Evolutionary conservation across 2,113 vertebrate species (phyloP), one percentile per base, ranked within the genome.

Genomic region (Spheniscus mendiculus): DNA sequence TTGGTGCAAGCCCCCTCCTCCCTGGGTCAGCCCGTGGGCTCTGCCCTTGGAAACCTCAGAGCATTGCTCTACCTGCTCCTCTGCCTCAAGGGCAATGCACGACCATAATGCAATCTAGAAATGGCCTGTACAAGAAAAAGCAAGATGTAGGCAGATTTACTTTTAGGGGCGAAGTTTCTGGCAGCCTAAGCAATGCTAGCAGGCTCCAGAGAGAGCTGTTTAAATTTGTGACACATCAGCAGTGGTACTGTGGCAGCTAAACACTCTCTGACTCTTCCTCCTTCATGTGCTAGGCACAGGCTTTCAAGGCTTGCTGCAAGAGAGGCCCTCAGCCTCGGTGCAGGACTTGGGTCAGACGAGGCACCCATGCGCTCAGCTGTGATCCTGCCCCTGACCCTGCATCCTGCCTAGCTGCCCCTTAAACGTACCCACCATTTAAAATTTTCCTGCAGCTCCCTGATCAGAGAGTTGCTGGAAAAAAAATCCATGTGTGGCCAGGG

Each of bases 281-380:
- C n/a, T 40, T 29, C 61, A 23, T 19, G 30, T 36, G 69, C n/a
- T 17, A 26, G 17, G 45, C 26, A 15, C 34, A 40, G 11, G 45
- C 17, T 62, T 61, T 32, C 53, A 16, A 32, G 47, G 21, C 20
- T 56, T 21, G 22, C 50, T 70, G 42, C 56, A 34, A 12, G 30
- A 38, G 27, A 17, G 22, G 9, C 22, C 50, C 27, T 44, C 18
- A 2, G 26, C 44, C 23, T 59, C 2, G 0, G 25, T 15, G 29
- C 15, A 38, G 16, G 42, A 20, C 38, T 30, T 11, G 34, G 44
- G 19, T 20, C 34, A 30, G 66, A 20, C 1, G 5, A 20, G 26
- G 34, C 53, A 38, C 19, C 32, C 34, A 11, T 0, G 1, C 0
- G 1, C 30, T 69, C 19, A 6, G 34, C 32, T 40, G 19, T 16